A percentile compares a stretch with the other conserved stretches of the same genome.
These are phyloP conservation scores for Bergia puertoricense DNA, from an alignment of 92 coral and sea anemone species.

Conservation along the genomic window DNA sequence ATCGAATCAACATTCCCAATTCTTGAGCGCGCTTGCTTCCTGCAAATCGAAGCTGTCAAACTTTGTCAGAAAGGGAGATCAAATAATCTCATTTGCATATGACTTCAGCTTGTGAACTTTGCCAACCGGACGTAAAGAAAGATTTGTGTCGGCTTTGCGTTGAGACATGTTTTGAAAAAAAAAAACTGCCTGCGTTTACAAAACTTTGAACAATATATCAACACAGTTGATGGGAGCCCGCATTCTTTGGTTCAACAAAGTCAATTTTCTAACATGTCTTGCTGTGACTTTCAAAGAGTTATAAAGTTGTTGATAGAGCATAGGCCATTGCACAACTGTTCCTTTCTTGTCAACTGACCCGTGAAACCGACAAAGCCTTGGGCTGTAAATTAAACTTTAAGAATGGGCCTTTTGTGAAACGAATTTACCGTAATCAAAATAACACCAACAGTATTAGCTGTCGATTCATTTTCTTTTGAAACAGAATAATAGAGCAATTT, in stretches of 20 bases:
- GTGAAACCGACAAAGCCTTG: constrained; percentile 37
- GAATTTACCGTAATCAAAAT: constrained; percentile 70
- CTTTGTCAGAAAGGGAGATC: background rate
- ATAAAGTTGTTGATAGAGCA: constrained; percentile 10
- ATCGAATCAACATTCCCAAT: background rate
- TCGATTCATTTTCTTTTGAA: constrained; percentile 76
- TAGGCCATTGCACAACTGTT: background rate
- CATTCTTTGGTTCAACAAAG: constrained; percentile 18
- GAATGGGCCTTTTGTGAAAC: constrained; percentile 69
- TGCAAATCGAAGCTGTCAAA: constrained; percentile 4
- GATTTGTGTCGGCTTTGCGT: constrained; percentile 19
- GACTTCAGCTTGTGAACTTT: background rate
- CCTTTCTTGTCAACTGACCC: background rate
- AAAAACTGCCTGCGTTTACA: constrained; percentile 1
- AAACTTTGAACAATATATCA: constrained; percentile 4
- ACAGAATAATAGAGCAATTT: constrained; percentile 75
- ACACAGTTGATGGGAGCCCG: constrained; percentile 21
- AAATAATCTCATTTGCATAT: constrained; percentile 20
- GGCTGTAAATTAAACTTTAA: constrained; percentile 65
- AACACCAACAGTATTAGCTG: constrained; percentile 69
- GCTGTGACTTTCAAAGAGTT: constrained; percentile 23
- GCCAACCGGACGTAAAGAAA: constrained; percentile 15
- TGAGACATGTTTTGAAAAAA: constrained; percentile 16
- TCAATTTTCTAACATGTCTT: constrained; percentile 21
- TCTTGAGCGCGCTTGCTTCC: background rate